Evolutionary conservation across 1,140 invertebrate species (phyloP).

Genomic region (Zaprionus lachaisei): DNA sequence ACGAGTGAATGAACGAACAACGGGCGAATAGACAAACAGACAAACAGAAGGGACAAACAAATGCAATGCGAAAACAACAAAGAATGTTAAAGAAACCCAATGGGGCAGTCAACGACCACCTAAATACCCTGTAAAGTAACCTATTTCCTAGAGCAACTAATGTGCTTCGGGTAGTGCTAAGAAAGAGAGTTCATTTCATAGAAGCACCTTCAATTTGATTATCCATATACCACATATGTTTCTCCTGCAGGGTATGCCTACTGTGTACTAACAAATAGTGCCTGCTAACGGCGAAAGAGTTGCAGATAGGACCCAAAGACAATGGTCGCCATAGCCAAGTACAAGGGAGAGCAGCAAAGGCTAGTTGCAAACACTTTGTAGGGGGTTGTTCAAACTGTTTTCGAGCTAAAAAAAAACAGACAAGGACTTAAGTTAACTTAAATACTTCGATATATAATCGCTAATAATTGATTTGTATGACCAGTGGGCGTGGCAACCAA

Average conservation of each 20-base stretch:
- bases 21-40: conserved; percentile 50
- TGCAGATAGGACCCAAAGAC: conserved; percentile 59
- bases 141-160: background rate
- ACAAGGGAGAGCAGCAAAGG: conserved; percentile 46
- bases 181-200: background rate
- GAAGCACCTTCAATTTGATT: background rate
- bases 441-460: too few relatives aligned
- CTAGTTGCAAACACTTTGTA: conserved; percentile 31
- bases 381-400: conserved; percentile 6
- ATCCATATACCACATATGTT: conserved; percentile 17
- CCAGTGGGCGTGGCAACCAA: too few relatives aligned
- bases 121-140: background rate
- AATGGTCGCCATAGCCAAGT: conserved; percentile 63
- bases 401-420: background rate
- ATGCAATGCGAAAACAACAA: conserved; percentile 67
- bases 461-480: too few relatives aligned
- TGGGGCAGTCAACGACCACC: background rate
- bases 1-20: conserved; percentile 42
- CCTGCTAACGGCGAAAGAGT: conserved; percentile 54
- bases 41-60: conserved; percentile 54
- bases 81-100: conserved; percentile 18
- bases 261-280: conserved; percentile 59
- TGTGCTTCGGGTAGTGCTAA: background rate
- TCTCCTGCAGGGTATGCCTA: conserved; percentile 42
- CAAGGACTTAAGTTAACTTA: background rate